Evolutionary conservation across 2,113 vertebrate species (phyloP).

Genomic region (Colaptes auratus): DNA sequence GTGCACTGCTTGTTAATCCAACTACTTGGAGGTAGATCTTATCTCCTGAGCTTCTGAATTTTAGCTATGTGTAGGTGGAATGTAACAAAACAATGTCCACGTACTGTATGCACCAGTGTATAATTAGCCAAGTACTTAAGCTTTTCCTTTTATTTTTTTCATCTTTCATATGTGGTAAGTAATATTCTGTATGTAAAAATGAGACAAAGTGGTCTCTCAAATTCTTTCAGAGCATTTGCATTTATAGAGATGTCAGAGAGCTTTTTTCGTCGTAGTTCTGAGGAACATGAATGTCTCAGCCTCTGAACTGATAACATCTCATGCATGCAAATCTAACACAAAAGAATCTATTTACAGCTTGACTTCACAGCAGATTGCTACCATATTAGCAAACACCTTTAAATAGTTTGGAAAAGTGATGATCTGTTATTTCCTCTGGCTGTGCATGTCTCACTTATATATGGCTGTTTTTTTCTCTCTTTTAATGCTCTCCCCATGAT

Average conservation of each 20-base stretch:
- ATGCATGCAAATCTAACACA: conserved; percentile 51
- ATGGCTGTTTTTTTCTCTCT: neutral
- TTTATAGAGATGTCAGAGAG: conserved; percentile 53
- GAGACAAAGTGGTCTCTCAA: neutral
- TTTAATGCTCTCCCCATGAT: neutral
- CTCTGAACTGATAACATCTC: conserved; percentile 60
- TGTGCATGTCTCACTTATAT: neutral
- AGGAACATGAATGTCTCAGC: conserved; percentile 32
- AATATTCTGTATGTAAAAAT: conserved; percentile 21
- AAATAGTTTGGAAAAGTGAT: conserved; percentile 59
- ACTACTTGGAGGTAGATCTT: neutral
- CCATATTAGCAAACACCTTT: conserved; percentile 69
- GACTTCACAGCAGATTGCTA: conserved; percentile 65
- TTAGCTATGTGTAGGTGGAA: neutral
- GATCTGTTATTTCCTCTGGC: conserved; percentile 47
- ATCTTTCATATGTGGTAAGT: conserved; percentile 10
- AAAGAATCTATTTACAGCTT: conserved; percentile 70
- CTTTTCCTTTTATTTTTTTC: conserved; percentile 24
- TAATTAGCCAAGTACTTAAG: conserved; percentile 20
- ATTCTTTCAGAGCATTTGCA: conserved; percentile 9
- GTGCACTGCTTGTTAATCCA: neutral
- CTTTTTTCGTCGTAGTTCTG: conserved; percentile 47
- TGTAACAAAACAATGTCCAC: neutral
- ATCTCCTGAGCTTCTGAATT: neutral
- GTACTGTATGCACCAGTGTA: neutral